phyloP scores from a whole-genome alignment of 1,140 invertebrate genomes.

The Lamellibrachia luymesi region DNA sequence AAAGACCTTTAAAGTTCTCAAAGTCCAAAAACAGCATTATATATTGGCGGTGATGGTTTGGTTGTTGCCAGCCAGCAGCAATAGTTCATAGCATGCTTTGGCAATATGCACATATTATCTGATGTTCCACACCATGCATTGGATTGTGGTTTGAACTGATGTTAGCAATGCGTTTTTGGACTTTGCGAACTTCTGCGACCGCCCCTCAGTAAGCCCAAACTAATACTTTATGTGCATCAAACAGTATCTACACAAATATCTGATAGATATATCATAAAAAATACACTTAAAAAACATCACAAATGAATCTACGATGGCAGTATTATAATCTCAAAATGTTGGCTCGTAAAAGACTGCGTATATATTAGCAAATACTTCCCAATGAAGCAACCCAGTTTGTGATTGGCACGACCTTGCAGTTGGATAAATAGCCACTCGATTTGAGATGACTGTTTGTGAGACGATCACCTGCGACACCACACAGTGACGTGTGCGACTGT shows the following conservation, averaged over 20 bases:
- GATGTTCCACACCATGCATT: too few species aligned
- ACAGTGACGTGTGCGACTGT: slow-evolving; percentile 55
- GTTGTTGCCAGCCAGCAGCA: neutral
- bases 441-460: neutral
- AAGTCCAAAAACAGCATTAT: too few species aligned
- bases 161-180: too few species aligned
- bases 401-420: neutral
- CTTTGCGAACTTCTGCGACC: too few species aligned
- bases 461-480: slow-evolving; percentile 45
- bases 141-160: too few species aligned
- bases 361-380: neutral
- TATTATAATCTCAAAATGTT: neutral
- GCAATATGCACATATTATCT: too few species aligned
- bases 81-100: neutral
- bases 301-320: neutral
- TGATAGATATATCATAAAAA: neutral
- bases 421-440: neutral
- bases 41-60: too few species aligned
- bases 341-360: neutral
- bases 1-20: neutral
- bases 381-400: neutral
- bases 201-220: too few species aligned
- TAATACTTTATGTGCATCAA: neutral
- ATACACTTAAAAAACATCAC: neutral
- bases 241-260: neutral